phyloP scores from a whole-genome alignment of 1,140 invertebrate species.

The Varroa destructor region DNA sequence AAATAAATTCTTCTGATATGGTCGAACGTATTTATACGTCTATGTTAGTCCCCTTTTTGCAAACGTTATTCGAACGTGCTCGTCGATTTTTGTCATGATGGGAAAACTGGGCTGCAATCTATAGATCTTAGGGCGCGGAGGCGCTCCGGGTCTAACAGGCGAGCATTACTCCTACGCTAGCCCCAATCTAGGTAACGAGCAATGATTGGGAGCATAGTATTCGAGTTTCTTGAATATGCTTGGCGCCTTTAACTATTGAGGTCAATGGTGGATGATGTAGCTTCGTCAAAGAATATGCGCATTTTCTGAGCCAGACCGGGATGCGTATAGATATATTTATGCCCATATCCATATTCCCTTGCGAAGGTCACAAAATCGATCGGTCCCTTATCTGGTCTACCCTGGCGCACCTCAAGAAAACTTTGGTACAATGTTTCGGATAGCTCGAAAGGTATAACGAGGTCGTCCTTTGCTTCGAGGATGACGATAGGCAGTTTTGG shows the following conservation, averaged over 20 bases:
- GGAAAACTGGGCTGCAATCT: no score
- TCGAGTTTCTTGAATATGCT: no score
- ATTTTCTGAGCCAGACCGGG: constrained; percentile 32
- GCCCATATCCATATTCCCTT: constrained; percentile 31
- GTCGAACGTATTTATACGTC: no score
- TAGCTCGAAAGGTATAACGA: constrained; percentile 58
- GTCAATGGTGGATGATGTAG: constrained; percentile 1
- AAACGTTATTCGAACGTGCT: no score
- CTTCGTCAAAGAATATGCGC: constrained; percentile 31
- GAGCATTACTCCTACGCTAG: no score
- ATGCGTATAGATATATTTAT: constrained; percentile 34
- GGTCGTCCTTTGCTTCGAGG: constrained; percentile 73
- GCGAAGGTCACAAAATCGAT: constrained; percentile 32
- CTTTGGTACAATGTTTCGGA: constrained; percentile 51
- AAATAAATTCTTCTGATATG: no score
- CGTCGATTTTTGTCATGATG: no score
- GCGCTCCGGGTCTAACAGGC: no score
- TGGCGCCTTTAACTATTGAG: neutral
- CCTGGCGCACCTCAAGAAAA: constrained; percentile 31
- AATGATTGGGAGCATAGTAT: no score
- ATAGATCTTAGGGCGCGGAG: no score
- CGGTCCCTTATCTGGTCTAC: neutral
- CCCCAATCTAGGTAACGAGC: no score
- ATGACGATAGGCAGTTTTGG: constrained; percentile 56
- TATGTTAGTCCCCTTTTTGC: no score